Conservation (phyloP, 2,797 vertebrate genomes). For the Apodemus agrarius region DNA sequence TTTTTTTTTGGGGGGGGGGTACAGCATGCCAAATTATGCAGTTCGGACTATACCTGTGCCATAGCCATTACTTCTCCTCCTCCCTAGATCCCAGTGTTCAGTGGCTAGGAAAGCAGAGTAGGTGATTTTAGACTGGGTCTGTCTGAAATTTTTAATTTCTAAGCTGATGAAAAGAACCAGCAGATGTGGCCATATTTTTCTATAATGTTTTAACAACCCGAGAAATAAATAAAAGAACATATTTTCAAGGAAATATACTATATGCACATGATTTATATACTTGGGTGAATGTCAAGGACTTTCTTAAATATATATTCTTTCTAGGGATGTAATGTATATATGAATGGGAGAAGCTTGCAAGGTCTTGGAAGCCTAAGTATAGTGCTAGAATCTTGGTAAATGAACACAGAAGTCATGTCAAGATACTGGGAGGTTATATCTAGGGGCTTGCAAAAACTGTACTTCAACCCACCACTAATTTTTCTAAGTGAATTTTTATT, state of each 20-base stretch:
- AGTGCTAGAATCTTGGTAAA: not conserved
- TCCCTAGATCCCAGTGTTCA: not conserved
- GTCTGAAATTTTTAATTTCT: not conserved
- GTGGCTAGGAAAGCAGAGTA: not conserved
- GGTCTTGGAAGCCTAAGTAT: not conserved
- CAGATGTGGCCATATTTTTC: not conserved
- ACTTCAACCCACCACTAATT: not conserved
- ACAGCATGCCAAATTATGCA: not conserved
- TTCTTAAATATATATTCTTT: not conserved
- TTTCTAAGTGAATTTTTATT: not conserved
- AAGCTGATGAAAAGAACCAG: not conserved
- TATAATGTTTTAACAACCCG: not conserved
- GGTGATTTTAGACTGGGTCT: not conserved
- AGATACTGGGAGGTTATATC: not conserved
- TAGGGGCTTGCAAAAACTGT: not conserved
- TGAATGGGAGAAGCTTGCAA: not conserved
- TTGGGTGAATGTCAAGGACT: not conserved
- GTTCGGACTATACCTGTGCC: not conserved
- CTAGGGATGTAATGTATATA: not conserved
- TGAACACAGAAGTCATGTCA: not conserved
- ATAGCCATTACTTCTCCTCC: not conserved
- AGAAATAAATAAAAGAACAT: not conserved
- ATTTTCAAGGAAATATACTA: slow-evolving; percentile 5
- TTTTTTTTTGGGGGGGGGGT: too few relatives aligned
- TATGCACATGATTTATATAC: not conserved